Base-by-base conservation (phyloP, 1,140 invertebrate genomes). In the Anastrepha ludens region DNA sequence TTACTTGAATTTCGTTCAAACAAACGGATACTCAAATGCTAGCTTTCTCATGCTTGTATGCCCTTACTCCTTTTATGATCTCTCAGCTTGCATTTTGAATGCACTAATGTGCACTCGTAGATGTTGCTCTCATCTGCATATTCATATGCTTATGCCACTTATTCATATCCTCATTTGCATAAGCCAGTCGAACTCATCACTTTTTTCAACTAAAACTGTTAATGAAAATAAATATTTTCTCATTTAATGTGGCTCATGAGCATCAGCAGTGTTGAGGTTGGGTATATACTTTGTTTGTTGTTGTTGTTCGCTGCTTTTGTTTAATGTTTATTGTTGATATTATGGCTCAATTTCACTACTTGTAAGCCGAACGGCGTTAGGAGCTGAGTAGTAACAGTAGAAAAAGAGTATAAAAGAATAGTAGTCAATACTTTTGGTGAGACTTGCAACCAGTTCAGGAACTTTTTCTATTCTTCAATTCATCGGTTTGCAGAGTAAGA, bases 161-260 rank as follows among this genome's bases (percentile, higher is more conserved):
- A 74, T 74, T 74, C 44, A 13, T 39, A 74, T 74, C 5, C 41
- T 41, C 67, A 74, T 74, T 74, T 74, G 67, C 67, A 74, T 74
- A 74, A 74, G 67, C 67, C 15, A 74, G 17, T 4, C 39, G 17
- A 74, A 47, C 67, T 44, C 39, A 44, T 41, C 67, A 44, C 39
- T 44, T 47, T 74, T 6, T 13, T 15, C 50, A 47, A 47, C 39
- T 5, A 0, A 2, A 74, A 74, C 67, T 11, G 67, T 6, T 74
- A 44, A 47, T 74, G 39, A 74, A 74, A 17, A 41, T 15, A 62
- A 74, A 74, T 47, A 74, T 74, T 74, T 74, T 74, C 15, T 17
- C 41, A 17, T 74, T 74, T 74, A 74, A 74, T 74, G 41, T 74
- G 39, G 67, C 13, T 74, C 39, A 17, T 70, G 15, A 41, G 2